These are phyloP conservation scores for Phengaris arion DNA, from an alignment of 2,888 invertebrate species.

Conservation along the genomic window DNA sequence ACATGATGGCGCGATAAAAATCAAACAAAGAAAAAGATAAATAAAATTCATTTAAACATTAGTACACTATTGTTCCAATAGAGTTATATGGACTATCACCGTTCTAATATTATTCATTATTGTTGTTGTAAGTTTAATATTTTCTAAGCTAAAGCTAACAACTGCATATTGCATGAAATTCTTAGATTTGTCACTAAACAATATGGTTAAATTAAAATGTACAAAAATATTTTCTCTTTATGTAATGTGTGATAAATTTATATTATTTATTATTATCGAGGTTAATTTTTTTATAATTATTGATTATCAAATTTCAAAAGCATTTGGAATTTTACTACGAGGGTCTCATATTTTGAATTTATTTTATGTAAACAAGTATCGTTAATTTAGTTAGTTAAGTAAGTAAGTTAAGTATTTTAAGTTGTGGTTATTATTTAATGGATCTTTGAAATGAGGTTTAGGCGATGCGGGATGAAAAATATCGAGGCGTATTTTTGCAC, in stretches of 20 bases:
- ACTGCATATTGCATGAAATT: not conserved
- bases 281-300: not conserved
- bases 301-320: not conserved
- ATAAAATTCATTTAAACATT: no score
- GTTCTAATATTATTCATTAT: not conserved
- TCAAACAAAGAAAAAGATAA: not conserved
- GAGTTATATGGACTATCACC: not conserved
- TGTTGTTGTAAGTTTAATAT: not conserved
- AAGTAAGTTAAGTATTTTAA: not conserved
- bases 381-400: not conserved
- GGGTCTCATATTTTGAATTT: not conserved
- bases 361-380: not conserved
- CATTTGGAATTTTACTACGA: not conserved
- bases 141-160: not conserved
- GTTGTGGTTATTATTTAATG: not conserved
- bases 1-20: not conserved
- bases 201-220: not conserved
- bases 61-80: not conserved
- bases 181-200: not conserved
- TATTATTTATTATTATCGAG: not conserved
- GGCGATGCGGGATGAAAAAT: not conserved
- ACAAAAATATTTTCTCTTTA: not conserved
- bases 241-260: not conserved
- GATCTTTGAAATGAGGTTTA: not conserved
- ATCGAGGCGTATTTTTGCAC: constrained; percentile 12